Base-by-base conservation (phyloP, 2,113 vertebrate species). In the Vimba vimba region DNA sequence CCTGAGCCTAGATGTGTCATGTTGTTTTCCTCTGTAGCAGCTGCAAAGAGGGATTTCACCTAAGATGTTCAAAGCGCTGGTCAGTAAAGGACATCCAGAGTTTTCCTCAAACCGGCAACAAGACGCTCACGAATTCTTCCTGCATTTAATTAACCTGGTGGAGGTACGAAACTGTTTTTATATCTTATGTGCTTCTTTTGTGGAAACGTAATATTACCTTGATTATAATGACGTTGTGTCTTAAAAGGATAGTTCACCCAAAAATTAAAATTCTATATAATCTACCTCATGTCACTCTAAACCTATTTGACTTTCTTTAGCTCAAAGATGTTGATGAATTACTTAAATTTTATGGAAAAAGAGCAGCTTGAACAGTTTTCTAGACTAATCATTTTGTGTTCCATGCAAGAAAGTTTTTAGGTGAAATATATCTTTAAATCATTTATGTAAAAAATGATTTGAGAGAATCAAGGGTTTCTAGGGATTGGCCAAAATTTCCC, bases 101-200 rank as follows among this genome's bases (percentile, higher is more conserved):
- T 99, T 99, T 91, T 97, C 97, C 39, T 99, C 98, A 10, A 97
- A 94, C 17, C 95, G 98, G 90, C 98, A 99, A 87, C 98, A 99
- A 87, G 98, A 99, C 0, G 97, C 97, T 27, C 96, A 97, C 1
- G 98, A 99, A 82, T 97, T 99, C 92, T 94, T 99, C 86, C 78
- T 97, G 85, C 97, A 99, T 87, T 90, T 99, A 66, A 95, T 99
- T 90, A 98, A 97, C 92, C 92, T 96, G 30, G 96, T 98, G 79
- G 97, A 99, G 95, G 98, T 99, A 88, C 95, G 96, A 89, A 66
- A 2, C 27, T 4, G 19, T 52, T 33, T 68, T 39, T 45, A 36
- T 71, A 2, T 71, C 21, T 57, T 3, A 21, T 25, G 23, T 33
- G 25, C 21, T 25, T 57, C 47, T 19, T 62, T 76, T 84, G 45